These are phyloP conservation scores for Kuschelorhynchus macadamiae DNA, from an alignment of 2,888 invertebrate species.

Conservation along the genomic window DNA sequence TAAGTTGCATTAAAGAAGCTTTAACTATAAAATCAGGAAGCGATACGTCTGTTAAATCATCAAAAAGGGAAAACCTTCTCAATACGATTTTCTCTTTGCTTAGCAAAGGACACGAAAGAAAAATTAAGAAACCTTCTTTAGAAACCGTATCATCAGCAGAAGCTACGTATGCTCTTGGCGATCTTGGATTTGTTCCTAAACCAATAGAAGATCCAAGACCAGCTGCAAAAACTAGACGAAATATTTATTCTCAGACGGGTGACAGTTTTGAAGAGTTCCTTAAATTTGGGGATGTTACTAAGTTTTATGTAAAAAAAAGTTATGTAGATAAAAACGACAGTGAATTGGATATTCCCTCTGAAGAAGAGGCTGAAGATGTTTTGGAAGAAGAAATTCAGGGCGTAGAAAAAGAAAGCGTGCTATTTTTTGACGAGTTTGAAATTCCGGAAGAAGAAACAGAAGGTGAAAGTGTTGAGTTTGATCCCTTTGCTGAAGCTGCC, in stretches of 20 bases:
- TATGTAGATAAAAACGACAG: constrained; percentile 35
- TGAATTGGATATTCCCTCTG: constrained; percentile 17
- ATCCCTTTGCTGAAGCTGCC: constrained; percentile 43
- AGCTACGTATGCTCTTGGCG: constrained; percentile 74
- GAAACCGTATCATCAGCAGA: constrained; percentile 62
- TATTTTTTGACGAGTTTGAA: constrained; percentile 58
- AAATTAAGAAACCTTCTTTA: constrained; percentile 68
- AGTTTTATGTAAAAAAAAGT: constrained; percentile 15
- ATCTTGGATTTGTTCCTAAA: constrained; percentile 78
- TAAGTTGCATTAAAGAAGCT: constrained; percentile 74
- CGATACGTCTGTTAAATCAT: constrained; percentile 69
- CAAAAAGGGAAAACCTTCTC: constrained; percentile 73
- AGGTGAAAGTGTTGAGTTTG: constrained; percentile 44
- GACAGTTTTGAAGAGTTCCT: constrained; percentile 57
- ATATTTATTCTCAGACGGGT: constrained; percentile 61
- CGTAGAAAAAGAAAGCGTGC: constrained; percentile 46
- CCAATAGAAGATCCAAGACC: constrained; percentile 59
- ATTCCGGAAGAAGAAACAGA: constrained; percentile 52
- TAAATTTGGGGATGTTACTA: constrained; percentile 9
- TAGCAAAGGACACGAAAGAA: constrained; percentile 63
- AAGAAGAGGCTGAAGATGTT: constrained; percentile 10
- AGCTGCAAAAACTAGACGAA: constrained; percentile 58
- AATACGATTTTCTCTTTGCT: constrained; percentile 62
- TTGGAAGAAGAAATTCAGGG: constrained; percentile 47
- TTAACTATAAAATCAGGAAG: constrained; percentile 69